Percentiles rank a stretch among this genome's conserved stretches.
These are phyloP conservation scores for Folsomia candida DNA, from an alignment of 2,888 invertebrate genomes.

Conservation along the genomic window DNA sequence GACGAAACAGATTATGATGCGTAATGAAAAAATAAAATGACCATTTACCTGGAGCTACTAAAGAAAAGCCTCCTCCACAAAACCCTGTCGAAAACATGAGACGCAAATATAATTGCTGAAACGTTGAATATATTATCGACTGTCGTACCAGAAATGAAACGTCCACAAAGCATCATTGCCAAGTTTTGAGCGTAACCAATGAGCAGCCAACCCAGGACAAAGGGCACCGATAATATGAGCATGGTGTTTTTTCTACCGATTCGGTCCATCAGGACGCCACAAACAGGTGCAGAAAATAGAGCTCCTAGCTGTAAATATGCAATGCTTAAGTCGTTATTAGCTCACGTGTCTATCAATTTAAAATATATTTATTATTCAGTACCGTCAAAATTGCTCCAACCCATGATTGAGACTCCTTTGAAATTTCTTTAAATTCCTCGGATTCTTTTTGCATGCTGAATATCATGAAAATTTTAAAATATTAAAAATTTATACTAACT, in stretches of 20 bases:
- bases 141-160: constrained; percentile 63
- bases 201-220: constrained; percentile 65
- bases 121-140: no score
- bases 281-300: constrained; percentile 27
- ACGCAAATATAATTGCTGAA: no score
- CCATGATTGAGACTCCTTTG: constrained; percentile 25
- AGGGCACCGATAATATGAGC: constrained; percentile 31
- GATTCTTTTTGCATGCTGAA: constrained; percentile 14
- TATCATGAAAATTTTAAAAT: no score
- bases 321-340: no score
- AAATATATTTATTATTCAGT: neutral
- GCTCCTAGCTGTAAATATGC: constrained; percentile 59
- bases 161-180: constrained; percentile 71
- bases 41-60: constrained; percentile 79
- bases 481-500: no score
- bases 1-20: no score
- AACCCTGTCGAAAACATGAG: no score
- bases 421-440: constrained; percentile 3
- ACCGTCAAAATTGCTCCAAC: constrained; percentile 36
- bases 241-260: constrained; percentile 35
- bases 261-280: constrained; percentile 28
- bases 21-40: no score
- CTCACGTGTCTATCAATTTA: neutral
- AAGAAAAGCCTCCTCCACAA: constrained; percentile 59
- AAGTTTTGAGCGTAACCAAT: constrained; percentile 74